Base-by-base conservation (phyloP, 2,888 invertebrate species). In the Dasypolia templi region DNA sequence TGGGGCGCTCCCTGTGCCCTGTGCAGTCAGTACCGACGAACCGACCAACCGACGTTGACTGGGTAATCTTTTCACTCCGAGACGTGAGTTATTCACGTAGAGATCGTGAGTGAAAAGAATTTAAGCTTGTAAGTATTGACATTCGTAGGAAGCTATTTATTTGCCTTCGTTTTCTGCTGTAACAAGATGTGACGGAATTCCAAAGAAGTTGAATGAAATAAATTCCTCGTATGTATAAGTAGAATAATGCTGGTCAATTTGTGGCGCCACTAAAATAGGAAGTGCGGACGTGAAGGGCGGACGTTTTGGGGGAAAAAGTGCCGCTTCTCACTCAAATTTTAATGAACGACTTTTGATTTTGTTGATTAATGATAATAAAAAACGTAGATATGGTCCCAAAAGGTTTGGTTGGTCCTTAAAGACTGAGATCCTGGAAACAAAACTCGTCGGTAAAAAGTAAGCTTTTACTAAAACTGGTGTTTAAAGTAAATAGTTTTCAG, bases 91-190 rank as follows among this genome's bases (percentile, higher is more conserved):
- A 39, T 51, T 39, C 35, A 5, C 14, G 4, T n/a, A 26, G 0
- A 19, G 35, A 14, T 62, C 26, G 35, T 9, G 26, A 68, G 26
- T 26, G 26, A 68, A 62, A 62, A 62, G n/a, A 49, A 22, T 62
- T 62, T 14, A 26, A 39, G 32, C 11, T 53, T 29, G 42, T 11
- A 7, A 46, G 35, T 68, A 22, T 29, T 35, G 17, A 35, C 55
- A 26, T 26, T 55, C 35, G 26, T 12, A 29, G 5, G 22, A 35
- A 62, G 35, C 42, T 29, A 5, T 42, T 58, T 29, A 5, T 42
- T 26, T 46, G 14, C 9, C 12, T 26, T 44, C 9, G 19, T 12
- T 62, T 39, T 46, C 17, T 61, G 17, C 7, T 44, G 35, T 35
- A 35, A 22, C 19, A 35, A 35, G 12, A 46, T 62, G 35, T 35